Evolutionary conservation across 2,797 vertebrate genomes (phyloP).

Genomic region (Zonotrichia albicollis): DNA sequence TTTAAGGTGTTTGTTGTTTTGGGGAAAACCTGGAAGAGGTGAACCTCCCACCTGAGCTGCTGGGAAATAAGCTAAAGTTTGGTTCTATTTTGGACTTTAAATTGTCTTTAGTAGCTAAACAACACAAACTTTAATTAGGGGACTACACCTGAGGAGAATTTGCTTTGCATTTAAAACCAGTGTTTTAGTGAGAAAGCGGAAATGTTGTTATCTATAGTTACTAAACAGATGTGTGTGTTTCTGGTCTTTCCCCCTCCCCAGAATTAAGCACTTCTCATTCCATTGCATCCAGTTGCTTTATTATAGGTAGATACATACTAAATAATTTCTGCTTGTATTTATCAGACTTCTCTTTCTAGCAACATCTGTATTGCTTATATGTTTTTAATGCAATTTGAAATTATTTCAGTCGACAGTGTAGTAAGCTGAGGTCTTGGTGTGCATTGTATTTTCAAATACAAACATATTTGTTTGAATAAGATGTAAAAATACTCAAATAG

Average conservation of each 20-base stretch:
- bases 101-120: neutral
- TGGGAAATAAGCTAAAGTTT: neutral
- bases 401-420: accelerated
- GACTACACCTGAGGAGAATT: neutral
- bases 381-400: neutral
- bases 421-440: neutral
- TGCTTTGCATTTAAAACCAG: neutral
- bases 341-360: neutral
- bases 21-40: neutral
- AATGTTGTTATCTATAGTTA: neutral
- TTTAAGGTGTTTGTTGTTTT: neutral
- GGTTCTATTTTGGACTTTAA: neutral
- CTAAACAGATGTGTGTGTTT: neutral
- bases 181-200: conserved; percentile 4
- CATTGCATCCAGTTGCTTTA: neutral
- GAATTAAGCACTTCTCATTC: neutral
- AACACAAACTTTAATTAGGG: neutral
- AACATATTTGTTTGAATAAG: neutral
- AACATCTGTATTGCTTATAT: neutral
- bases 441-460: neutral
- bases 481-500: neutral
- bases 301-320: neutral
- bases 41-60: neutral
- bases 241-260: neutral
- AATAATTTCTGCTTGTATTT: neutral